Percentiles rank a stretch among this genome's conserved stretches.
Evolutionary conservation across 2,113 vertebrate genomes (phyloP).

Genomic region (Spilogale gracilis): DNA sequence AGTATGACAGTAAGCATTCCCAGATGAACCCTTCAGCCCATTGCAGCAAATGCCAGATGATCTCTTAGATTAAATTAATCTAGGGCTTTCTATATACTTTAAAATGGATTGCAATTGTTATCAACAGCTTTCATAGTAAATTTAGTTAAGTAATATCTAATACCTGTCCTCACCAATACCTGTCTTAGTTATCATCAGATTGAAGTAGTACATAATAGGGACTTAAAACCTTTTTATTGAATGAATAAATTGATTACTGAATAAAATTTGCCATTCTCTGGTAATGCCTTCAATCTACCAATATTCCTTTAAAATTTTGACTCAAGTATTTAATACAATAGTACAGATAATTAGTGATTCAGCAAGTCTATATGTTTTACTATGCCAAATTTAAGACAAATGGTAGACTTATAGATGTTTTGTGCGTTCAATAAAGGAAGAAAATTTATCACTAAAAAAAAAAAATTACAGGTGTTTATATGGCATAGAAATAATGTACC

Average conservation of each 20-base stretch:
- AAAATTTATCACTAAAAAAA: neutral
- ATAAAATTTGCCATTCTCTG: neutral
- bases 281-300: neutral
- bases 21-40: neutral
- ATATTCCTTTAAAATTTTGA: neutral
- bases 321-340: neutral
- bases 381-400: neutral
- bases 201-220: neutral
- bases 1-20: neutral
- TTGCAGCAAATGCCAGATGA: neutral
- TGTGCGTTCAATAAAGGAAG: neutral
- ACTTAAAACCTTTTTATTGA: neutral
- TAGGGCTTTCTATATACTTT: neutral
- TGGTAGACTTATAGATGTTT: neutral
- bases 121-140: neutral
- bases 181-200: neutral
- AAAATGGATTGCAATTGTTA: neutral
- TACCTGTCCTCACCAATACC: neutral
- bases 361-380: neutral
- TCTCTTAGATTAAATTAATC: neutral
- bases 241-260: neutral
- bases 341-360: neutral
- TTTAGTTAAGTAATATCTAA: neutral
- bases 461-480: neutral
- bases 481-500: neutral